phyloP scores from a whole-genome alignment of 1,140 invertebrate species.

The Drosophila baimaii region DNA sequence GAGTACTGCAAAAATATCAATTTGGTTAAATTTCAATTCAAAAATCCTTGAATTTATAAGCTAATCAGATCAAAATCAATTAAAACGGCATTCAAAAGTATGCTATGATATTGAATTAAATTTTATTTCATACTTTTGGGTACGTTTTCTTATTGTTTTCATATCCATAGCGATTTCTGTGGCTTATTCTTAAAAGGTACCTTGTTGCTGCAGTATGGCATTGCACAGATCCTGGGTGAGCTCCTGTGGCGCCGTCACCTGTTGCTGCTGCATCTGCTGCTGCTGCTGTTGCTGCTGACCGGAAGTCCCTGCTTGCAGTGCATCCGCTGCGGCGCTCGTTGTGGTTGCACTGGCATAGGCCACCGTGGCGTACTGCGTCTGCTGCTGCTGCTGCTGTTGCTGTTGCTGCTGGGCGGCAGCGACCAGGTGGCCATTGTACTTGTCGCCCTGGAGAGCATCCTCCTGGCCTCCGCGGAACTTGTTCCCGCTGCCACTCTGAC shows the following conservation, averaged over 20 bases:
- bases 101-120: no score
- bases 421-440: slow-evolving; percentile 81
- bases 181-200: slow-evolving; percentile 7
- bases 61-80: not conserved
- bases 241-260: slow-evolving; percentile 75
- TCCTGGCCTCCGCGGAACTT: slow-evolving; percentile 68
- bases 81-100: no score
- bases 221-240: slow-evolving; percentile 83
- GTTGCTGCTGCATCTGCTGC: slow-evolving; percentile 69
- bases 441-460: slow-evolving; percentile 63
- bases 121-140: no score
- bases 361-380: slow-evolving; percentile 73
- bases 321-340: slow-evolving; percentile 46
- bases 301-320: slow-evolving; percentile 58
- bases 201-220: slow-evolving; percentile 83
- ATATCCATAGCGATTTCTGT: not conserved
- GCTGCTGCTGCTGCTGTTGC: slow-evolving; percentile 68
- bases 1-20: slow-evolving; percentile 58
- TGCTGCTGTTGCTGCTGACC: slow-evolving; percentile 62
- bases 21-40: not conserved
- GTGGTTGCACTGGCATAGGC: slow-evolving; percentile 62
- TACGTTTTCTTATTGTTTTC: not conserved
- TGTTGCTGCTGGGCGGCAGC: slow-evolving; percentile 56
- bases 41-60: not conserved
- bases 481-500: slow-evolving; percentile 35